Base-by-base conservation (phyloP, 1,140 invertebrate species). In the Vanessa atalanta region DNA sequence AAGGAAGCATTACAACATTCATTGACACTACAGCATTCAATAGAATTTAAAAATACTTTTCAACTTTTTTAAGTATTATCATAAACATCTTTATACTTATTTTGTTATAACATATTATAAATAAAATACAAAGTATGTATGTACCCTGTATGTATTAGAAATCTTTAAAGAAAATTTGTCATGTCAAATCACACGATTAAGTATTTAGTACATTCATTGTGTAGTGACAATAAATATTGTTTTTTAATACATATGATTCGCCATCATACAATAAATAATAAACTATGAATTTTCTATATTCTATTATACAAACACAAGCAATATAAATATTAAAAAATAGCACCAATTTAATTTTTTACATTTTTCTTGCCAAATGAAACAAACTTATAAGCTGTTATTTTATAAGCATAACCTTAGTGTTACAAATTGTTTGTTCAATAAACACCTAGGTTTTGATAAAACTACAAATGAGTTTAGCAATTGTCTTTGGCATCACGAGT, bases 401-500 rank as follows among this genome's bases (percentile, higher is more conserved):
- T 69, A 73, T 55, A 65, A 55, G 60, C 57, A 66, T 74, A 64
- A 31, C 7, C 43, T 65, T 65, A 55, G 48, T 74, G 48, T 65
- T 57, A 69, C 55, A 68, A 69, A 55, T 37, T 65, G 61, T 74
- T 26, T 74, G 47, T 70, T 74, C 14, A 63, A 70, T 31, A 71
- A 63, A 71, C 53, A 67, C 61, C 61, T 70, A 61, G 26, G 48
- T 68, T 69, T 48, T 65, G 63, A 68, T 53, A 55, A 16, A 68
- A 73, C 65, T 50, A 53, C 47, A 77, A 79, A 79, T 75, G 71
- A 63, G n/a, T 61, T 37, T 75, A 75, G 53, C 55, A 72, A 65
- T 73, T 37, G 65, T 84, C 82, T 87, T 87, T 86, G 84, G 85
- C 80, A 82, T 82, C 71, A 80, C 76, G 80, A 73, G 78, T 88